Base-by-base conservation (phyloP, 2,888 invertebrate species). In the Tenthredo amoena region DNA sequence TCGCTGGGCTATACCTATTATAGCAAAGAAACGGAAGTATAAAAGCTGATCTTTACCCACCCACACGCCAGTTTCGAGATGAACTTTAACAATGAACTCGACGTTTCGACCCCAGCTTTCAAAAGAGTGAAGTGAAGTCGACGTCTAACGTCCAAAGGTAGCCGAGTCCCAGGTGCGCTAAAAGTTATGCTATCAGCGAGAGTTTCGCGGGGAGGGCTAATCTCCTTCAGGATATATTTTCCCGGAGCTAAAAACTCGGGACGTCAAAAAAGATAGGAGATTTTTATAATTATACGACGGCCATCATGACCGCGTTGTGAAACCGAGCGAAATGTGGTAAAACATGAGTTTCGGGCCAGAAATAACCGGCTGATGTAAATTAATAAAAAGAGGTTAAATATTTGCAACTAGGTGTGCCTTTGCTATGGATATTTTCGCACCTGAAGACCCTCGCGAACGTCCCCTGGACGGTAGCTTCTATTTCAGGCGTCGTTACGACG, bases 401-500 rank as follows among this genome's bases (percentile, higher is more conserved):
- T 86, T 87, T 86, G 40, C 76, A 26, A 62, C 62, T 68, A 86
- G 86, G 86, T 82, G 86, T 81, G 86, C 85, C 83, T 71, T 74
- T 26, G 55, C 26, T 62, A 62, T 62, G 62, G 62, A 68, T 68
- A 40, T 58, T 34, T 79, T 18, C 21, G 34, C 55, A 55, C 55
- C n/a, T 79, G 31, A 21, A 58, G 3, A n/a, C 4, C 34, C 34
- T 50, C 7, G 55, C 1, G 7, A 31, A 34, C 10, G 6, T 47
- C 3, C 10, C 9, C 15, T 15, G n/a, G 84, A 58, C 72, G 65
- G 72, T 37, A 18, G 40, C 84, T 50, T 87, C 87, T 87, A 87
- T 88, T 88, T 88, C 86, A 85, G 82, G 85, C 86, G 40, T 86
- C 82, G 86, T 87, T 87, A 87, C 84, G 82, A 50, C 86, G 86